These are phyloP conservation scores for Drosophila hawaiiensis DNA, from an alignment of 2,888 invertebrate genomes.

Conservation along the genomic window DNA sequence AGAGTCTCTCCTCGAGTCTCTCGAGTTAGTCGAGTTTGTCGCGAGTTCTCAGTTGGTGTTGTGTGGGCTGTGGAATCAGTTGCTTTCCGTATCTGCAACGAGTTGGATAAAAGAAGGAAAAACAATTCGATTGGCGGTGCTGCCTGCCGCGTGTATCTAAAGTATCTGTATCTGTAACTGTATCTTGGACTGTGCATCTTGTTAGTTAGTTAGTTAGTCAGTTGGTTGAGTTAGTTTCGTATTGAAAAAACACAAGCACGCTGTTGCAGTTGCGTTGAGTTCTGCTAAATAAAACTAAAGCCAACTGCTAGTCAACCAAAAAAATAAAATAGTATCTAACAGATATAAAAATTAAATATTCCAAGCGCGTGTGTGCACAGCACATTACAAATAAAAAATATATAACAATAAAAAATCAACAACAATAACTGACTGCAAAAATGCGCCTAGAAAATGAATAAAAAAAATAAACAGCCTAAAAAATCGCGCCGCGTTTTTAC, in stretches of 20 bases:
- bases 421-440: constrained; percentile 43
- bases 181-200: constrained; percentile 27
- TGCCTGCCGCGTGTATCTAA: constrained; percentile 29
- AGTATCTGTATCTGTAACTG: constrained; percentile 26
- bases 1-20: neutral
- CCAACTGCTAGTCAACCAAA: constrained; percentile 24
- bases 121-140: constrained; percentile 57
- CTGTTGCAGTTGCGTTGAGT: constrained; percentile 43
- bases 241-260: neutral
- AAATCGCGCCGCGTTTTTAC: constrained; percentile 36
- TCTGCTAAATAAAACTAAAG: constrained; percentile 42
- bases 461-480: constrained; percentile 29
- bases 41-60: constrained; percentile 45
- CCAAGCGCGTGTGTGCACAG: constrained; percentile 55
- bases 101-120: constrained; percentile 58
- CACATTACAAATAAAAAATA: constrained; percentile 7
- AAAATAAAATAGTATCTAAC: constrained; percentile 34
- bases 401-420: constrained; percentile 12
- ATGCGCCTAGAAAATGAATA: constrained; percentile 47
- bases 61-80: constrained; percentile 54
- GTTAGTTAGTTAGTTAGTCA: constrained; percentile 26
- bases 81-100: constrained; percentile 71
- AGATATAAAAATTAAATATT: constrained; percentile 29
- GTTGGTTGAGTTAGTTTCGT: constrained; percentile 11
- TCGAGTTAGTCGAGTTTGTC: neutral